These are phyloP conservation scores for Meriones unguiculatus DNA, from an alignment of 2,113 vertebrate species.

Conservation along the genomic window DNA sequence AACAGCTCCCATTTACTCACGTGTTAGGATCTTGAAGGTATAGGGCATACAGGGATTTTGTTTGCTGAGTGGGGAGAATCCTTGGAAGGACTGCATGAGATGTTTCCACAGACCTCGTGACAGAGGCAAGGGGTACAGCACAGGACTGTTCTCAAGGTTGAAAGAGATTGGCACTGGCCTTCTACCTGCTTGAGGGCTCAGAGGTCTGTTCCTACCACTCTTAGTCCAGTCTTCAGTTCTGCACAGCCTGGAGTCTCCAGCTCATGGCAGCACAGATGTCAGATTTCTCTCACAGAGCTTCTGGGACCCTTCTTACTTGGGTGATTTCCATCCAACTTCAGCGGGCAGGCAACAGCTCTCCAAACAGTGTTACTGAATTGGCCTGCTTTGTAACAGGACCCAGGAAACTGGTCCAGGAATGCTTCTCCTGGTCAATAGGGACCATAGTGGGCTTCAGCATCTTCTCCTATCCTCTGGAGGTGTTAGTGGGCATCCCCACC, in stretches of 20 bases:
- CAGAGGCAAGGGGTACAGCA: background rate
- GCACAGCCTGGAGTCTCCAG: background rate
- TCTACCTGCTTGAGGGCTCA: background rate
- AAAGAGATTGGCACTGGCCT: no score
- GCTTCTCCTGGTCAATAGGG: background rate
- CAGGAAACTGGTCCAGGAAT: background rate
- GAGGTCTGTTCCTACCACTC: background rate
- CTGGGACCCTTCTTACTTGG: background rate
- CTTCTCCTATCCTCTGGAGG: background rate
- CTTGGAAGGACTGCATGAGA: background rate
- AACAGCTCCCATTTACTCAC: background rate
- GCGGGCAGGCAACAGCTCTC: background rate
- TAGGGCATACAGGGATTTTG: background rate
- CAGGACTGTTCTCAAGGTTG: rapidly evolving
- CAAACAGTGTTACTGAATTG: background rate
- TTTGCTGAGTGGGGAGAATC: background rate
- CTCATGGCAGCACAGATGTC: background rate
- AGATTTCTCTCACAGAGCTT: background rate
- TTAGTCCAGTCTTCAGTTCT: background rate
- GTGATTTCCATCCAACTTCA: background rate
- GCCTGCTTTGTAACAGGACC: background rate
- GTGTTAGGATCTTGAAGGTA: background rate
- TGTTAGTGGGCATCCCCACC: background rate
- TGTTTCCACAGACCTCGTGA: background rate
- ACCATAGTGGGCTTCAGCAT: background rate